Base-by-base conservation (phyloP, 2,113 vertebrate species). In the Mastomys natalensis region DNA sequence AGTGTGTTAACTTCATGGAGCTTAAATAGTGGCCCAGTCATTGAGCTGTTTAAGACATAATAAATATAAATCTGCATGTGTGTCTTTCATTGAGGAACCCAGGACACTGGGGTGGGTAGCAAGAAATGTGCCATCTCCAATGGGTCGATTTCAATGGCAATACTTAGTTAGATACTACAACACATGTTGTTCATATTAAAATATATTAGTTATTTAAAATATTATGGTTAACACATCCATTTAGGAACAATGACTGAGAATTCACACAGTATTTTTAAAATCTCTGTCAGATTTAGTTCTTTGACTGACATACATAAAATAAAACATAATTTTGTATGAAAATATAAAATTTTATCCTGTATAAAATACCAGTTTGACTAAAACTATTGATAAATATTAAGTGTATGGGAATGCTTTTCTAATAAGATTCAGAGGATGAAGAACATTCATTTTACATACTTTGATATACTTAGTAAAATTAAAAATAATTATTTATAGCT, bases 401-500 rank as follows among this genome's bases (percentile, higher is more conserved):
- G 45, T 80, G 21, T 10, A 29, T 31, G 40, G 48, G 3, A 7
- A 48, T 1, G 21, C 26, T 85, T 92, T 81, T 74, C 40, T 77
- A 76, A 84, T 58, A 6, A 91, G 11, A 87, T 74, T 84, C 21
- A 6, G 22, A 1, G 19, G 13, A 19, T 72, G 85, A 80, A 85
- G 19, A 77, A 29, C 11, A 26, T 87, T 3, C 0, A 55, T 8
- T 95, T 89, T 55, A 53, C 76, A 64, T 5, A 55, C 3, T 64
- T 88, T 81, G 9, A 60, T 68, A 90, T 78, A 45, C 4, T 37
- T 70, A 40, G 3, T 55, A 51, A 81, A 58, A 34, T 87, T 72
- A 72, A 6, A 86, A 40, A 62, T 93, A 91, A 94, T 91, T 96
- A 48, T 94, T 95, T 92, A 78, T 72, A 89, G 3, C 43, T 70